These are phyloP conservation scores for Panopea generosa DNA, from an alignment of 2,888 invertebrate genomes.

Conservation along the genomic window DNA sequence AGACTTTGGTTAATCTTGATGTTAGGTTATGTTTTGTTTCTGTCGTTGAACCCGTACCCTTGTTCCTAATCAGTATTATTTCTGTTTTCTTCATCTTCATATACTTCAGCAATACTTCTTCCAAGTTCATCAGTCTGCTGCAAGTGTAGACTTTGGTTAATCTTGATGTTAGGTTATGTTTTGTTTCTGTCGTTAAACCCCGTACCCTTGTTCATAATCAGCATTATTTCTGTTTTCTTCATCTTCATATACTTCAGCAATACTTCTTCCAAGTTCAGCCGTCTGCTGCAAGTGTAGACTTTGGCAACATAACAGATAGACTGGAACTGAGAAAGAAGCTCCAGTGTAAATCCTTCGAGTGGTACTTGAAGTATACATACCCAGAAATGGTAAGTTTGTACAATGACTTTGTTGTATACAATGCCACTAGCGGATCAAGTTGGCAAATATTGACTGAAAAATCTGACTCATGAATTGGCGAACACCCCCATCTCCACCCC, in stretches of 20 bases:
- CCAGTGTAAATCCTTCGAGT: conserved; percentile 93
- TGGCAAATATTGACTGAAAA: background rate
- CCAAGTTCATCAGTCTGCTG: conserved; percentile 88
- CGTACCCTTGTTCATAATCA: too few relatives aligned
- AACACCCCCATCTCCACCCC: too few relatives aligned
- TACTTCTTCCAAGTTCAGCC: conserved; percentile 91
- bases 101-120: conserved; percentile 91
- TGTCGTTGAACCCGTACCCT: too few relatives aligned
- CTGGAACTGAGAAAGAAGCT: conserved; percentile 90
- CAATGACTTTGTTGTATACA: background rate
- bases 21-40: too few relatives aligned
- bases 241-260: conserved; percentile 87
- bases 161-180: too few relatives aligned
- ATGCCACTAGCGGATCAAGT: background rate
- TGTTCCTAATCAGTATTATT: too few relatives aligned
- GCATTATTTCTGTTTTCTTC: too few relatives aligned
- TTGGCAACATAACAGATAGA: conserved; percentile 93
- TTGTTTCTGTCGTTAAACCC: too few relatives aligned
- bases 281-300: conserved; percentile 86
- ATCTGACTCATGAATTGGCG: too few relatives aligned
- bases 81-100: too few relatives aligned
- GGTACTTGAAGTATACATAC: conserved; percentile 94
- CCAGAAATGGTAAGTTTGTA: conserved; percentile 75
- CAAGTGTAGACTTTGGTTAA: conserved; percentile 89
- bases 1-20: too few relatives aligned